Percentiles rank a stretch among this genome's conserved stretches.
These are phyloP conservation scores for Nettapus auritus DNA, from an alignment of 2,113 vertebrate genomes.

Conservation along the genomic window DNA sequence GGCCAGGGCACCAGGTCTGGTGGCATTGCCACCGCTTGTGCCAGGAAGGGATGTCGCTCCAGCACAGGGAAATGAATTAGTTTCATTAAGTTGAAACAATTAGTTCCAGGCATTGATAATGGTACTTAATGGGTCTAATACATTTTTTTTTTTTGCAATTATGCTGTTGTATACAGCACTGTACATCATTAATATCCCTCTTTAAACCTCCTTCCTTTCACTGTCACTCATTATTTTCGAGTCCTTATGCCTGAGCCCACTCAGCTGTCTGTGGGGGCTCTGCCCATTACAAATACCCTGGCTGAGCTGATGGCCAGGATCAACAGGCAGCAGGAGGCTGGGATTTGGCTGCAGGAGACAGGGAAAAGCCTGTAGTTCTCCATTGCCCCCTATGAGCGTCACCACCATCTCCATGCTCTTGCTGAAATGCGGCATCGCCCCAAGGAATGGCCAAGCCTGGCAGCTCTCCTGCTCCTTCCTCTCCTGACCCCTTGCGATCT, in stretches of 20 bases:
- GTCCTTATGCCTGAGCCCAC: neutral
- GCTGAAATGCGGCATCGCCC: neutral
- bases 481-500: slow-evolving; percentile 18
- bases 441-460: neutral
- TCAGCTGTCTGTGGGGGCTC: slow-evolving; percentile 1
- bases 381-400: neutral
- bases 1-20: accelerated
- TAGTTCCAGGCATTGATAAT: slow-evolving; percentile 66
- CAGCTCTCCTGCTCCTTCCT: neutral
- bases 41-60: neutral
- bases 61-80: slow-evolving; percentile 38
- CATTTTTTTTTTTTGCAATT: neutral
- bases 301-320: neutral
- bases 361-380: neutral
- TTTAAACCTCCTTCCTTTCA: slow-evolving; percentile 26
- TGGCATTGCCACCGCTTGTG: neutral
- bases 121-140: slow-evolving; percentile 62
- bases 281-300: neutral
- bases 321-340: neutral
- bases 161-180: slow-evolving; percentile 48
- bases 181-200: slow-evolving; percentile 56
- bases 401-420: neutral
- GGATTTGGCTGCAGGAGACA: neutral
- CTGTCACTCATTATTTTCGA: slow-evolving; percentile 22
- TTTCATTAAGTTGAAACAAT: slow-evolving; percentile 71